Evolutionary conservation across 2,888 invertebrate species (phyloP).

Genomic region (Nebria brevicollis): DNA sequence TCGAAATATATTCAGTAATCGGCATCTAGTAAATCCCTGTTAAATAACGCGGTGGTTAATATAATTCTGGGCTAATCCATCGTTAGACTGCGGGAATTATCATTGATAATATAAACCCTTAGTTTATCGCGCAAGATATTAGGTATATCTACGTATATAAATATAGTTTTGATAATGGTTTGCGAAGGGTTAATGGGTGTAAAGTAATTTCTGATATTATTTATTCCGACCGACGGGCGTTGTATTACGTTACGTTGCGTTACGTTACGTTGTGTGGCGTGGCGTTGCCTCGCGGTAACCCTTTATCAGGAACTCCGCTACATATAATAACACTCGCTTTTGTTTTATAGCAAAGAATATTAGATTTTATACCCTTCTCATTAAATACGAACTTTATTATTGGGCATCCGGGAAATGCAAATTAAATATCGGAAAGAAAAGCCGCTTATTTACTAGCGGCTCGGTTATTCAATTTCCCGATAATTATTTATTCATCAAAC

Average conservation of each 20-base stretch:
- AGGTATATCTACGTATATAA: not conserved
- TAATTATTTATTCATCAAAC: no score
- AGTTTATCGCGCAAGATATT: constrained; percentile 1
- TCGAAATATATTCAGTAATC: not conserved
- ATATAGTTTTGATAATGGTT: not conserved
- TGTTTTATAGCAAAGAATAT: not conserved
- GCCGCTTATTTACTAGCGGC: not conserved
- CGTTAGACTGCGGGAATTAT: not conserved
- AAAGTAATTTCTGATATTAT: not conserved
- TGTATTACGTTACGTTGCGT: no score
- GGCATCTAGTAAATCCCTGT: not conserved
- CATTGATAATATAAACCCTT: not conserved
- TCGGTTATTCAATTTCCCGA: no score
- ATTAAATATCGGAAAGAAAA: constrained; percentile 13
- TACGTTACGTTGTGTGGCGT: not conserved
- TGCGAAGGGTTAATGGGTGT: not conserved
- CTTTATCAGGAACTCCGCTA: no score
- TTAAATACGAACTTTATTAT: constrained; percentile 14
- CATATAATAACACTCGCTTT: not conserved
- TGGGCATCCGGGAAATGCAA: constrained; percentile 6
- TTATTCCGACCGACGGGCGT: not conserved
- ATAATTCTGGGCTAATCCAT: not conserved
- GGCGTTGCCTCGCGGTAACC: not conserved
- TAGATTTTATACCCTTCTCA: not conserved
- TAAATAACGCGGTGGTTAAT: not conserved